Conservation (phyloP, 2,888 invertebrate species). For the Cantharis flavilabris region DNA sequence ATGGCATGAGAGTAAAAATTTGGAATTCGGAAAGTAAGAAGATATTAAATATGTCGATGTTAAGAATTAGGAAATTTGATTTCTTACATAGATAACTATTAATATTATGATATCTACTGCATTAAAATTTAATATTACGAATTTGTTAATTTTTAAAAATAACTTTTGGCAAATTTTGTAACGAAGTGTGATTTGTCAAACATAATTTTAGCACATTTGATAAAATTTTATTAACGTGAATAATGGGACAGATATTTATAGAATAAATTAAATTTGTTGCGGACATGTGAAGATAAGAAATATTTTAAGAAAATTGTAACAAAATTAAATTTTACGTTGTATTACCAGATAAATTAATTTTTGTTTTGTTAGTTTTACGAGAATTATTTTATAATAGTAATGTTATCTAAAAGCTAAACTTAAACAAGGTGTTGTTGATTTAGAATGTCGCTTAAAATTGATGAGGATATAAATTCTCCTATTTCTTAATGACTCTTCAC, state of each 20-base stretch:
- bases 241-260: background rate
- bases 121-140: background rate
- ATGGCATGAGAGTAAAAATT: background rate
- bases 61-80: background rate
- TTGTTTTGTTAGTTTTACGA: background rate
- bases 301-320: background rate
- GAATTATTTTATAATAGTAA: background rate
- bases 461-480: constrained; percentile 41
- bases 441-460: constrained; percentile 29
- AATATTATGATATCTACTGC: background rate
- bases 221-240: background rate
- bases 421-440: background rate
- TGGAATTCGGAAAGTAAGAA: background rate
- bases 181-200: background rate
- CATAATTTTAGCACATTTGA: background rate
- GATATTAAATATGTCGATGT: background rate
- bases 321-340: background rate
- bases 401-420: constrained; percentile 1
- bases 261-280: background rate
- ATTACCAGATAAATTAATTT: background rate
- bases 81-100: background rate
- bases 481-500: constrained; percentile 41
- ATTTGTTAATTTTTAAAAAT: background rate
- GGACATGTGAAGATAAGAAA: background rate
- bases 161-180: background rate